Evolutionary conservation across 2,113 vertebrate genomes (phyloP).

Genomic region (Engraulis encrasicolus): DNA sequence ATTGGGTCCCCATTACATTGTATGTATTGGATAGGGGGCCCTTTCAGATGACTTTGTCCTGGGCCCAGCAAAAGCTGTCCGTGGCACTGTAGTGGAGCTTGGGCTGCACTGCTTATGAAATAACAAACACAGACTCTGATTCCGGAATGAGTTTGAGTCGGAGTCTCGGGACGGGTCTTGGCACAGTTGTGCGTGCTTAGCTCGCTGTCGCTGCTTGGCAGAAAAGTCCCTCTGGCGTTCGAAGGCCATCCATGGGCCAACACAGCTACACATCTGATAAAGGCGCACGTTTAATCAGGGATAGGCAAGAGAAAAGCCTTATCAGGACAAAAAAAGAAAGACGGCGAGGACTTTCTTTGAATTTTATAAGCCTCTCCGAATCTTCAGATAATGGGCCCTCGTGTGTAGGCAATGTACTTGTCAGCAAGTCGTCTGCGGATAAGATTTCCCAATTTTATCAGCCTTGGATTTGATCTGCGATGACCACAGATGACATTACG

Average conservation of each 20-base stretch:
- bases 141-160: not conserved
- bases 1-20: too few relatives aligned
- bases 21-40: too few relatives aligned
- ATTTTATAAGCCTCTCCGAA: not conserved
- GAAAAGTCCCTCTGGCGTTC: not conserved
- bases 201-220: not conserved
- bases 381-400: not conserved
- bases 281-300: not conserved
- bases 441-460: not conserved
- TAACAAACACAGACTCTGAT: not conserved
- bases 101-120: not conserved
- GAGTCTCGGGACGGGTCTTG: not conserved
- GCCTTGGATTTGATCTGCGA: not conserved
- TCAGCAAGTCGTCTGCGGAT: not conserved
- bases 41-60: too few relatives aligned
- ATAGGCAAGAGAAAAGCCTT: not conserved
- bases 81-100: too few relatives aligned
- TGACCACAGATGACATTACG: not conserved
- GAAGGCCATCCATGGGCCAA: not conserved
- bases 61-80: too few relatives aligned
- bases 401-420: not conserved
- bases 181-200: not conserved
- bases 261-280: conserved; percentile 16
- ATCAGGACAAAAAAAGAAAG: conserved; percentile 4
- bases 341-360: not conserved